Conservation (phyloP, 2,888 invertebrate genomes). For the Elegia similella region DNA sequence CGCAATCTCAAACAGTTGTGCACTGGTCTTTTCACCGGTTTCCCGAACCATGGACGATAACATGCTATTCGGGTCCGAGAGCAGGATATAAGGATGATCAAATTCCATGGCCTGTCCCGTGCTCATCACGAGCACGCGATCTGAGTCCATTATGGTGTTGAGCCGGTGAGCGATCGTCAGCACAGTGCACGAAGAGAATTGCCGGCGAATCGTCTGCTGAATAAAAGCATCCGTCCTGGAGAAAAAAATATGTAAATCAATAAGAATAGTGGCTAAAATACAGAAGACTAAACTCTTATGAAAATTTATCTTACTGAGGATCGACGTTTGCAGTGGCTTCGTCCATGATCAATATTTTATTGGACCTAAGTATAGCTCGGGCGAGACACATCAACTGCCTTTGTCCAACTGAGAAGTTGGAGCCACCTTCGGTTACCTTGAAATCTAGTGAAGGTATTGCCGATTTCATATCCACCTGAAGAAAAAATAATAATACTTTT, state of each 20-base stretch:
- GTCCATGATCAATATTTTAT: constrained; percentile 92
- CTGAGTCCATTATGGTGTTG: constrained; percentile 95
- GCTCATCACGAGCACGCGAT: constrained; percentile 87
- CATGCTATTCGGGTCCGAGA: constrained; percentile 76
- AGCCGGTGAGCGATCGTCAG: constrained; percentile 95
- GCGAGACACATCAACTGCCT: constrained; percentile 94
- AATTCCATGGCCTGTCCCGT: constrained; percentile 83
- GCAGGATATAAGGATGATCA: constrained; percentile 83
- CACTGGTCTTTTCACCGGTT: constrained; percentile 80
- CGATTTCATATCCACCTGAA: constrained; percentile 88
- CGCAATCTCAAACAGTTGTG: constrained; percentile 70
- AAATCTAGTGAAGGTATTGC: constrained; percentile 84
- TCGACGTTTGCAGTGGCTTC: constrained; percentile 97
- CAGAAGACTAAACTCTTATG: too few species aligned
- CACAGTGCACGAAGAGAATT: constrained; percentile 91
- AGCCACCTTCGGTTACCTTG: constrained; percentile 87
- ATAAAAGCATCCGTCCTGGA: constrained; percentile 89
- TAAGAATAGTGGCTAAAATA: background rate
- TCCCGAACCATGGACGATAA: constrained; percentile 82
- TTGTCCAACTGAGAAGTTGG: constrained; percentile 94
- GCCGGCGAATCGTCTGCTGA: constrained; percentile 89
- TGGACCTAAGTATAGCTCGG: constrained; percentile 91
- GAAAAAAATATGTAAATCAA: constrained; percentile 1
- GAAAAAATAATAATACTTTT: constrained; percentile 33
- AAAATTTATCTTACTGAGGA: constrained; percentile 81